Evolutionary conservation across 2,888 invertebrate species (phyloP).

Genomic region (Entomobrya multifasciata): DNA sequence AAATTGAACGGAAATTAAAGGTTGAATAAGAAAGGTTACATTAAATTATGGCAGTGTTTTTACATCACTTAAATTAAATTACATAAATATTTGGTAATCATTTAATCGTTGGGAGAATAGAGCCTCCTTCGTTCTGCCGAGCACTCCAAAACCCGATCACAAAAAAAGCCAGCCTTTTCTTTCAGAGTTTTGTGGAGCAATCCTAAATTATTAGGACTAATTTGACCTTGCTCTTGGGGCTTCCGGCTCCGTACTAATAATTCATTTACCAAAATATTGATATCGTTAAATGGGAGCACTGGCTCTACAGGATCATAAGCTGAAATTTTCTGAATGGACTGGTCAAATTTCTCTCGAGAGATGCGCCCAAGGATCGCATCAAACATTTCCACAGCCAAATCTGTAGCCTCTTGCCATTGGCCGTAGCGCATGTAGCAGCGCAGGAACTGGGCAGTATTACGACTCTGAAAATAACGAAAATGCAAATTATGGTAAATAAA

Average conservation of each 20-base stretch:
- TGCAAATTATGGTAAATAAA: too few relatives aligned
- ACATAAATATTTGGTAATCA: too few relatives aligned
- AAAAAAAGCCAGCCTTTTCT: constrained; percentile 72
- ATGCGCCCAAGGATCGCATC: constrained; percentile 77
- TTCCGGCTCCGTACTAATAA: constrained; percentile 56
- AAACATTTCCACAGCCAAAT: constrained; percentile 73
- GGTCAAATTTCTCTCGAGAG: constrained; percentile 75
- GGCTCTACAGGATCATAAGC: constrained; percentile 74
- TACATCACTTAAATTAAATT: too few relatives aligned
- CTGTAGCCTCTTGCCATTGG: constrained; percentile 76
- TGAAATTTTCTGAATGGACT: constrained; percentile 74
- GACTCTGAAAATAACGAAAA: constrained; percentile 36
- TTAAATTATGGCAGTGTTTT: too few relatives aligned
- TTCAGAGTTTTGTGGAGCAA: constrained; percentile 39
- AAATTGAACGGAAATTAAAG: too few relatives aligned
- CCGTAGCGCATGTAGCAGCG: constrained; percentile 77
- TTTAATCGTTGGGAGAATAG: background rate
- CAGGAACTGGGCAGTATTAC: constrained; percentile 75
- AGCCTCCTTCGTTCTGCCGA: constrained; percentile 48
- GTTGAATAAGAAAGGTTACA: too few relatives aligned
- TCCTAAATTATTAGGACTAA: background rate
- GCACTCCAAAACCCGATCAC: constrained; percentile 75
- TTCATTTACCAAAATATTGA: constrained; percentile 74
- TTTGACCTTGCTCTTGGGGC: too few relatives aligned
- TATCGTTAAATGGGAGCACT: constrained; percentile 75